These are phyloP conservation scores for Halisarca cf. caerulea DNA, from an alignment of 37 sponge, comb jelly and placozoan species.

Conservation along the genomic window DNA sequence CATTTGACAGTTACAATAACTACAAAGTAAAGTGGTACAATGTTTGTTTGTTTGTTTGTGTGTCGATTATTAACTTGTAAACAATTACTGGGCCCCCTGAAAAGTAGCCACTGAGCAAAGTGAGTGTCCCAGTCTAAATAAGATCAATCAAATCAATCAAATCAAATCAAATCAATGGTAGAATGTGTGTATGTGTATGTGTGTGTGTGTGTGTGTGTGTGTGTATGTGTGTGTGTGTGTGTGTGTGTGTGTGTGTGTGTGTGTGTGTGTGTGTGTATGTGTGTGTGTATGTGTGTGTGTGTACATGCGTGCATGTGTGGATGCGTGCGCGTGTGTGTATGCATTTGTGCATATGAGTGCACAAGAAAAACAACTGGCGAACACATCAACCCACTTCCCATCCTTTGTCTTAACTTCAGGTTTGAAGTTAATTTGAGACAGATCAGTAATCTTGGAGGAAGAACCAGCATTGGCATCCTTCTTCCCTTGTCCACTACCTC, in stretches of 20 bases:
- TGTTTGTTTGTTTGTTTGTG: no score
- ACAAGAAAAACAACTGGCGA: no score
- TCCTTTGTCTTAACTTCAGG: slow-evolving; percentile 5
- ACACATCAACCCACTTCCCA: neutral
- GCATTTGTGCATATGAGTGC: no score
- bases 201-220: slow-evolving; percentile 5
- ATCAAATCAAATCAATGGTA: no score
- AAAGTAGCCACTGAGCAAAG: no score
- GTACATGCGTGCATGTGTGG: neutral
- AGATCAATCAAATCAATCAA: no score
- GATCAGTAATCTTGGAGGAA: neutral
- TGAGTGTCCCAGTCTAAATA: no score
- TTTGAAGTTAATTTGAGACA: slow-evolving; percentile 12
- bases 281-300: neutral
- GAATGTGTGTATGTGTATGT: neutral
- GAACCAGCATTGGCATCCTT: neutral
- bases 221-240: neutral
- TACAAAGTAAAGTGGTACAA: no score
- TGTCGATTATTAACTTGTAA: no score
- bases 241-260: neutral
- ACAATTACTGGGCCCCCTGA: no score
- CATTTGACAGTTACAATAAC: neutral
- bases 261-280: slow-evolving; percentile 8
- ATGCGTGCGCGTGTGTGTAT: neutral
- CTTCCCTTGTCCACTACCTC: neutral